Evolutionary conservation across 2,888 invertebrate genomes (phyloP), one percentile per base, ranked within the genome.

Genomic region (Oxystoma pomonae): DNA sequence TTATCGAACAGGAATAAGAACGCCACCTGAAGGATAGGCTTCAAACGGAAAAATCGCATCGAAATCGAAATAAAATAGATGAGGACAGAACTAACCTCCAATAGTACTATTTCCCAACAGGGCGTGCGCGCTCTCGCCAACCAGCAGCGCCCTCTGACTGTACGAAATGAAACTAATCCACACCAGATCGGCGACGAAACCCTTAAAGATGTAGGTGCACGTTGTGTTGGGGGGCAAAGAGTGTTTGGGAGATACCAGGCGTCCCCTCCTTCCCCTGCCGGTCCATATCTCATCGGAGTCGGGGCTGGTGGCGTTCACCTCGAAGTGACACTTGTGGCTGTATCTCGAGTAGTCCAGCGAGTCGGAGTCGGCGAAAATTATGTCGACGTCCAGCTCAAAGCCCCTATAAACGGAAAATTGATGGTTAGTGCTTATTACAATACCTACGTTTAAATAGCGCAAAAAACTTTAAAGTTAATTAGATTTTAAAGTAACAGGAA

Each of bases 121-220:
- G 20, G 76, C 75, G 61, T 77, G 78, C 16, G 77, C 74, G 59
- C 74, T 77, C 62, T 80, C 80, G 12, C 86, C 87, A 65, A 82
- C 82, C 71, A 89, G 82, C 66, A 92, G 81, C 67, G 91, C 90
- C 75, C 91, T 86, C 72, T 92, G 90, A 70, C 89, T 90, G 81
- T 91, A 94, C 68, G 92, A 92, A 68, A 91, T 87, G 78, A 94
- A 94, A 80, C 91, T 93, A 70, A 94, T 83, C 94, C 94, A 94
- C 62, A 94, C 88, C 66, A 90, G 85, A 77, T 93, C 93, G 59
- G 88, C 87, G 5, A 88, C 85, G 68, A 88, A 86, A 21, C 93
- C 94, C 76, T 88, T 87, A 77, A 94, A 92, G 69, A 87, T 89
- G 86, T 93, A 94, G 21, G 90, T 90, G 82, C 94, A 94, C 55